Conservation (phyloP, 2,113 vertebrate genomes). For the Enhydra lutris region DNA sequence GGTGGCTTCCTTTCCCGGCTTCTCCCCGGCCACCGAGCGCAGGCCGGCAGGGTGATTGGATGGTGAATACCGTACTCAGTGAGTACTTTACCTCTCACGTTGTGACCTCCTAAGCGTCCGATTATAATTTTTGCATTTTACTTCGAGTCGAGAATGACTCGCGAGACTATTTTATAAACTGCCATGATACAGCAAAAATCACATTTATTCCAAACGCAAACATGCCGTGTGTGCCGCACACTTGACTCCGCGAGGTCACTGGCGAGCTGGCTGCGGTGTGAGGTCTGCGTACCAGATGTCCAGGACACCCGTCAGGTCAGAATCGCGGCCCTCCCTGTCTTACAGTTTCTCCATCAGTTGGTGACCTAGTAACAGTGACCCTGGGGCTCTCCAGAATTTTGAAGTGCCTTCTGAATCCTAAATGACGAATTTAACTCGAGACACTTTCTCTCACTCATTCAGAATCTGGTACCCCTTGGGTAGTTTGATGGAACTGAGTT, state of each 20-base stretch:
- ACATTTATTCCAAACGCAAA: background rate
- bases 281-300: background rate
- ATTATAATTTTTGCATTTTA: slow-evolving; percentile 10
- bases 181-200: slow-evolving; percentile 57
- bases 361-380: background rate
- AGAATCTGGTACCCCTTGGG: slow-evolving; percentile 55
- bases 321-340: background rate
- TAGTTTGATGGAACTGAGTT: slow-evolving; percentile 39
- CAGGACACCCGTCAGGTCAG: background rate
- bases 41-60: background rate
- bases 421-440: slow-evolving; percentile 48
- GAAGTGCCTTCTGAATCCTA: slow-evolving; percentile 76
- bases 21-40: background rate
- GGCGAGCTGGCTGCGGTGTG: background rate
- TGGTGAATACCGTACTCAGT: slow-evolving; percentile 19
- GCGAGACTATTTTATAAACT: slow-evolving; percentile 44
- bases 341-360: background rate
- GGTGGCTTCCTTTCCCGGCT: background rate
- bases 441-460: slow-evolving; percentile 18
- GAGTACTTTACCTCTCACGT: slow-evolving; percentile 51
- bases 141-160: slow-evolving; percentile 33
- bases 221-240: slow-evolving; percentile 8
- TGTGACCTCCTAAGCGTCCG: slow-evolving; percentile 30
- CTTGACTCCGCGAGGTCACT: background rate
- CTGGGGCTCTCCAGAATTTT: slow-evolving; percentile 54